Base-by-base conservation (phyloP, 2,888 invertebrate genomes). In the Pogonocherus hispidulus region DNA sequence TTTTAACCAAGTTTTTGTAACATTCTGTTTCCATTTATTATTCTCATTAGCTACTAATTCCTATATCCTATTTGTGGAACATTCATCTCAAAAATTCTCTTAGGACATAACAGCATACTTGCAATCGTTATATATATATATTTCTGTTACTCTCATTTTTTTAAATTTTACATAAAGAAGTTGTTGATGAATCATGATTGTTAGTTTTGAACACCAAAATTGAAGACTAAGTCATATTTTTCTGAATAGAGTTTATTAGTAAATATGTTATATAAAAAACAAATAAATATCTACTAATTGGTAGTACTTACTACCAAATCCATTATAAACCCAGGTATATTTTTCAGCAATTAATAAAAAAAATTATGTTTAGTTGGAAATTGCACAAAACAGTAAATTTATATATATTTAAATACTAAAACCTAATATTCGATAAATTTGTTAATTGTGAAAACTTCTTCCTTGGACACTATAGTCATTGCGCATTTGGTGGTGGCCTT, bases 401-500 rank as follows among this genome's bases (percentile, higher is more conserved):
- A 41, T 56, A 20, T 20, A 5, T 19, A 37, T 11, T 14, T 44
- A 44, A 20, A 19, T 56, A 56, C 16, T 56, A 44, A 41, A 56
- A 41, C 11, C 44, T 56, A 56, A 41, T 56, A 56, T 56, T 56
- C 56, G 56, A 56, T 14, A n/a, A 8, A 9, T 14, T 44, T 56
- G 14, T 20, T 9, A 23, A 3, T 46, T 22, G 16, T n/a, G 11
- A n/a, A 32, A 9, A 8, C 8, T 2, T 32, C 27, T 16, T 9
- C 11, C 18, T 16, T 52, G 9, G 1, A 18, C 32, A 9, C 11
- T 16, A 9, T 3, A 32, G 5, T n/a, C 16, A n/a, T 9, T 5
- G 1, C 2, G 41, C n/a, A 3, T 6, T 3, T 3, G n/a, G 14
- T 5, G n/a, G 16, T 2, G 41, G 16, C 41, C 1, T 41, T 27